Evolutionary conservation across 2,888 invertebrate species (phyloP), one percentile per base, ranked within the genome.

Genomic region (Axea sp.): DNA sequence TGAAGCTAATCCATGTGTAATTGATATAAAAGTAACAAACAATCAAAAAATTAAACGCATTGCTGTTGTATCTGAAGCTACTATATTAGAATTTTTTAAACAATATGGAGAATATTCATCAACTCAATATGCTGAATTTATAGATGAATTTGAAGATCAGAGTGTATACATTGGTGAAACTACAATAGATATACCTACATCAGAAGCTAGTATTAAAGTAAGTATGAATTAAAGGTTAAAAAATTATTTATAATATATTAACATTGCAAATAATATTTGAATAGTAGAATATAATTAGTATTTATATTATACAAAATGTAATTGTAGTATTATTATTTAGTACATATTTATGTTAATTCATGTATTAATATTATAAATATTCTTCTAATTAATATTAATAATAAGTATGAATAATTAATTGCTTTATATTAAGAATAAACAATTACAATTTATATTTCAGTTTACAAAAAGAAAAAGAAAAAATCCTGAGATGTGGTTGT

Each of bases 1-100:
- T 5, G 75, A 79, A 30, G 55, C 73, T 11, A 81, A 78, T n/a
- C 74, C 84, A 1, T 87, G 87, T 57, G 80, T 75, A 37, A 31
- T 88, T 2, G 80, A 84, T 15, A 84, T 88, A 14, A 82, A 82
- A 69, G 28, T 86, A 19, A 80, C 64, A 15, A 82, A 84, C 49
- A 75, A 76, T 41, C 81, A 85, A 39, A 83, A 75, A 72, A 87
- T 89, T 43, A 78, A 81, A 4, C 81, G 83, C 11, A 82, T 88
- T 6, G 84, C 84, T 12, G 62, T 88, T 31, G 86, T 88, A 26
- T 88, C 88, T 1, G 88, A 88, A 80, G 88, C 88, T 5, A 84
- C 85, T 6, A 82, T 88, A n/a, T 76, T 89, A 53, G 89, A 89
- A 79, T 81, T 88, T 64, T 89, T 87, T 73, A 89, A 88, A 53